Conservation (phyloP, 2,888 invertebrate genomes). For the Cheiracanthium punctorium region DNA sequence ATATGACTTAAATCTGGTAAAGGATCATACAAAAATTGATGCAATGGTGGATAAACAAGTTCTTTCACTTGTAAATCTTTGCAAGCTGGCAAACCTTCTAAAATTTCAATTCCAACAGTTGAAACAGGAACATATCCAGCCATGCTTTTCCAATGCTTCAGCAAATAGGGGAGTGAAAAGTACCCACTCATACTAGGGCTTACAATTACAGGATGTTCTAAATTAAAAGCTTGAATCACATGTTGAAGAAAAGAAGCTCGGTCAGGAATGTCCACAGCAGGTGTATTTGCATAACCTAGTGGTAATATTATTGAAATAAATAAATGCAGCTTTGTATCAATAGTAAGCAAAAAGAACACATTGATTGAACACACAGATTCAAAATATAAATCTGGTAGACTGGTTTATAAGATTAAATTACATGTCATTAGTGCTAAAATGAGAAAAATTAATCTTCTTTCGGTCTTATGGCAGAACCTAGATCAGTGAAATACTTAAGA, state of each 20-base stretch:
- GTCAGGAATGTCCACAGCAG: slow-evolving; percentile 62
- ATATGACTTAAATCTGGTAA: slow-evolving; percentile 54
- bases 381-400: too few species aligned
- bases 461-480: too few species aligned
- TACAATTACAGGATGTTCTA: slow-evolving; percentile 76
- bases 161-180: slow-evolving; percentile 77
- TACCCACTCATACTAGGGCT: slow-evolving; percentile 78
- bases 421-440: too few species aligned
- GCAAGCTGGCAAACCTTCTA: slow-evolving; percentile 44
- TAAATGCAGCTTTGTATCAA: too few species aligned
- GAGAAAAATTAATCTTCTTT: too few species aligned
- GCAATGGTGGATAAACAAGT: slow-evolving; percentile 42
- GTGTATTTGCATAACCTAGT: slow-evolving; percentile 75
- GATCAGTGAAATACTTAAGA: too few species aligned
- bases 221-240: slow-evolving; percentile 73
- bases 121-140: slow-evolving; percentile 77
- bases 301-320: too few species aligned
- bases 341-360: too few species aligned
- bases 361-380: too few species aligned
- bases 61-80: slow-evolving; percentile 17
- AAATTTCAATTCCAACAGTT: slow-evolving; percentile 75
- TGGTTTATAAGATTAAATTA: too few species aligned
- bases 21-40: slow-evolving; percentile 48
- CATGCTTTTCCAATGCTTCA: slow-evolving; percentile 74
- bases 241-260: slow-evolving; percentile 74